Base-by-base conservation (phyloP, 2,888 invertebrate genomes). In the Clostera curtula region DNA sequence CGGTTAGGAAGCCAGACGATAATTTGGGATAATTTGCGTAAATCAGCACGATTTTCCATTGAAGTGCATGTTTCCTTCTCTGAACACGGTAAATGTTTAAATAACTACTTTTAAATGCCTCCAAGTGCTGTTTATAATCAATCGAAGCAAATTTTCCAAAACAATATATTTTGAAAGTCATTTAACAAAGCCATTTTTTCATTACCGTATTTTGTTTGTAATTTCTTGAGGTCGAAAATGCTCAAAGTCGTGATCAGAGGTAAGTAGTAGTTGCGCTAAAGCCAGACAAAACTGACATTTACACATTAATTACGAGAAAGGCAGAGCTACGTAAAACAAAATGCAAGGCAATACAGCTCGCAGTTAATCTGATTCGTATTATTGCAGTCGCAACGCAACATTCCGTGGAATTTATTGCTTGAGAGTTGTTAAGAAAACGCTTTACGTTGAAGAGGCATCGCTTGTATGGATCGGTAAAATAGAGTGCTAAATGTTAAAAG, bases 11-110 rank as follows among this genome's bases (percentile, higher is more conserved):
- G 55, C 48, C 49, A 44, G 43, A 64, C 64, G 75, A 80, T 82
- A 83, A 82, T 83, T 80, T 72, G 67, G 62, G 59, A 67, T 72
- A 77, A 82, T 82, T 83, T 75, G 56, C 64, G 65, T 74, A 79
- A 79, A 80, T 79, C 60, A 44, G 62, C 65, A 68, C 65, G 76
- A 76, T 77, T 76, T 74, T 43, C 59, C 50, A 52, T 56, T 49
- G 52, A 75, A 71, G 68, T 66, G 72, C 76, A 79, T 77, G 75
- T 77, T 75, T 57, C 65, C 48, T 59, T 64, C 55, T 50, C 54
- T 62, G 54, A 50, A 53, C 40, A 47, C 63, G 57, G 66, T 69
- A 67, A 68, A n/a, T 53, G 55, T 67, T 69, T 74, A 52, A 49
- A 61, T 61, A 70, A 23, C 64, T 69, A 63, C 64, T 64, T 68